Evolutionary conservation across 2,888 invertebrate genomes (phyloP), one percentile per base, ranked within the genome.

Genomic region (Cryptocephalus moraei): DNA sequence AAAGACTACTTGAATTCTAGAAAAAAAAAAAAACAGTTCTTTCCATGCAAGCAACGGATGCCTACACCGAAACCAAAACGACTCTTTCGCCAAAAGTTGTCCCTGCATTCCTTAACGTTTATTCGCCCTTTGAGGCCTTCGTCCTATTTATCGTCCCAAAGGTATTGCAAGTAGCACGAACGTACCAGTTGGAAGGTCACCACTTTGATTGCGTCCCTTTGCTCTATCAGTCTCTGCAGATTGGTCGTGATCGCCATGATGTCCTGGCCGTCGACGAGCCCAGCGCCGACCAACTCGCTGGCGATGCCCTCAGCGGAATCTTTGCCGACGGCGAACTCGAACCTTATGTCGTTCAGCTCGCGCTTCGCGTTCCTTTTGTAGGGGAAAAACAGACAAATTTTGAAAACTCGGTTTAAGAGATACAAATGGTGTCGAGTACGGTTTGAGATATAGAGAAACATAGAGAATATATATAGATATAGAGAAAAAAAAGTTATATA

Each of bases 271-370:
- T 96, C 91, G 12, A 97, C 93, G 9, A 97, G 76, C 1, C 94
- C 94, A 8, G 97, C 96, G 44, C 91, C 91, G 8, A 97, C 94
- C 56, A 97, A 73, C 73, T 97, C 96, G 8, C 84, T 77, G 1
- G 96, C 91, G 46, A 97, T 95, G 33, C 94, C 94, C 70, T 94
- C 93, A 0, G 94, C 79, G 0, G 87, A 83, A 66, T 91, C 91
- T 69, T 90, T 86, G 13, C 91, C 92, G 32, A 84, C 81, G 12
- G 90, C 86, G 69, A 90, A 99, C 72, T 99, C 96, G 71, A 99
- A 99, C 59, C 94, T 83, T 61, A 99, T 99, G 69, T 99, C 97
- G 70, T 97, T 96, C 55, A 99, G 73, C 71, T 97, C 96, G 47
- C 87, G 79, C 53, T 84, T 84, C 39, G 85, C 78, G 74, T 97